phyloP scores from a whole-genome alignment of 2,797 vertebrate genomes.

The Malurus splendens region DNA sequence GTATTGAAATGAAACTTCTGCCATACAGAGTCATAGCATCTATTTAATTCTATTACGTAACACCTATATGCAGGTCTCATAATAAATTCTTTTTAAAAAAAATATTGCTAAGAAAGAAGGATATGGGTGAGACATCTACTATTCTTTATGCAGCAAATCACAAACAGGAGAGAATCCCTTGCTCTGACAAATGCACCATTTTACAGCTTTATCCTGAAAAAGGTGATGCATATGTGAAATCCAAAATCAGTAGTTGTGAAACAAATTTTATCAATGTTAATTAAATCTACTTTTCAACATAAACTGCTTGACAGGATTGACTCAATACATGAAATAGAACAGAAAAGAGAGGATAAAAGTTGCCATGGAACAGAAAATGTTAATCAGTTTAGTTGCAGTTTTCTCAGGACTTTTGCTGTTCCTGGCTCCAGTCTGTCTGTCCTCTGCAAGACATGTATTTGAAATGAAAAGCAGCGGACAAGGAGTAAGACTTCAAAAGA shows the following conservation, averaged over 20 bases:
- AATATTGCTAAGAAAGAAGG: neutral
- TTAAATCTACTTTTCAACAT: neutral
- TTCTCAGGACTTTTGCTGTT: neutral
- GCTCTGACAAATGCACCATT: neutral
- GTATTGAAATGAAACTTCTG: neutral
- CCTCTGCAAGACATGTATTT: neutral
- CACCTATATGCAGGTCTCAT: neutral
- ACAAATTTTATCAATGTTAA: neutral
- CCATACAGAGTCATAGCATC: neutral
- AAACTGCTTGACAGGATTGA: neutral
- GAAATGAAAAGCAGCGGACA: neutral
- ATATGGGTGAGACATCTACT: neutral
- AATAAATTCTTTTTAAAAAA: neutral
- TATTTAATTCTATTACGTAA: neutral
- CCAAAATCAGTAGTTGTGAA: neutral
- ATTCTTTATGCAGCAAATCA: neutral
- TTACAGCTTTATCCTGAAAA: neutral
- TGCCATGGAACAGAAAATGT: neutral
- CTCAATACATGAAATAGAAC: neutral
- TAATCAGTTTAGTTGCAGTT: neutral
- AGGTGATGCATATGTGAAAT: neutral
- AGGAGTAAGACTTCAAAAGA: neutral
- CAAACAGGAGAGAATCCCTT: neutral
- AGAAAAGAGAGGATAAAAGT: neutral
- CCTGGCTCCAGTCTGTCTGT: neutral